Evolutionary conservation across 1,140 invertebrate species (phyloP).

Genomic region (Orius insidiosus): DNA sequence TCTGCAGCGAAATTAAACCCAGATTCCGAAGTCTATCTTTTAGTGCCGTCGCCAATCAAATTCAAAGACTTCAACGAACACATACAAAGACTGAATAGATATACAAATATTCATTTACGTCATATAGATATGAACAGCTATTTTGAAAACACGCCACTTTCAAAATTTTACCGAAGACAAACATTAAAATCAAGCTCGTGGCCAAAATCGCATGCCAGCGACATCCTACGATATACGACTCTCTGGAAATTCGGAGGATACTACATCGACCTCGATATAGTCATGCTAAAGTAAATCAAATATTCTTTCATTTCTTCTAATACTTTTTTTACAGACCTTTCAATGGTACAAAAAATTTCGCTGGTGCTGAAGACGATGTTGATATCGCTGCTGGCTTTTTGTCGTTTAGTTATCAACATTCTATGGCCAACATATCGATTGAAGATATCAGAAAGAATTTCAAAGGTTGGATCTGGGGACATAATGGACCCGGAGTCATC

Average conservation of each 20-base stretch:
- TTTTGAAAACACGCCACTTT: conserved; percentile 37
- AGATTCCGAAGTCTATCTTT: conserved; percentile 17
- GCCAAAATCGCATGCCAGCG: conserved; percentile 41
- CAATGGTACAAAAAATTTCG: conserved; percentile 16
- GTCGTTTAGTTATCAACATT: conserved; percentile 12
- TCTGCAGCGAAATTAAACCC: conserved; percentile 23
- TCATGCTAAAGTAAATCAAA: conserved; percentile 35
- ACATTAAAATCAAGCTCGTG: conserved; percentile 34
- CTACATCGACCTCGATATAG: conserved; percentile 59
- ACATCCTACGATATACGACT: conserved; percentile 49
- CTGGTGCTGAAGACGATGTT: conserved; percentile 18
- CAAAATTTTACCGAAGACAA: conserved; percentile 32
- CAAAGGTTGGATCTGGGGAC: conserved; percentile 34
- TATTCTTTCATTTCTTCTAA: conserved; percentile 1
- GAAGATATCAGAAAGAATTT: conserved; percentile 18
- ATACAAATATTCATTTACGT: conserved; percentile 33
- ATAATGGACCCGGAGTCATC: conserved; percentile 55
- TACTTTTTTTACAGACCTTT: conserved; percentile 12
- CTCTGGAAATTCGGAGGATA: conserved; percentile 61
- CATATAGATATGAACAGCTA: conserved; percentile 36
- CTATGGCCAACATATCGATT: conserved; percentile 13
- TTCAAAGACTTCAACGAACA: background rate
- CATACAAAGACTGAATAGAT: conserved; percentile 26
- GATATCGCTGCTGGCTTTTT: conserved; percentile 19
- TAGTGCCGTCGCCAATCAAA: conserved; percentile 19